Percentiles rank a stretch among this genome's conserved stretches.
These are phyloP conservation scores for Ciconia boyciana DNA, from an alignment of 2,113 vertebrate genomes.

Conservation along the genomic window DNA sequence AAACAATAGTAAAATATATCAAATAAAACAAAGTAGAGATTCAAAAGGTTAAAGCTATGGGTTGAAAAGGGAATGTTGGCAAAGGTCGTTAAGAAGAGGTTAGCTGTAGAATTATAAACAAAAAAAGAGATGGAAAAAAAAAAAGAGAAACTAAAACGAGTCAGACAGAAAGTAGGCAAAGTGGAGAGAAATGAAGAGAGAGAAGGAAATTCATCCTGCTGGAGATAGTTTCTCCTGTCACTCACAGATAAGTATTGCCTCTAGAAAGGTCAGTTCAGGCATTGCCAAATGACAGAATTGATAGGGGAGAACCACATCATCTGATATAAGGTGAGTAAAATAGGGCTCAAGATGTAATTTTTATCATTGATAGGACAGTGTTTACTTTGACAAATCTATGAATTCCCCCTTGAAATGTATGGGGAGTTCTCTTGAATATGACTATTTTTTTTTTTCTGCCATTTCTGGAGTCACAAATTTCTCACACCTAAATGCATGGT, in stretches of 20 bases:
- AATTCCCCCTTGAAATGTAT: slow-evolving; percentile 5
- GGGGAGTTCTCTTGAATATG: neutral
- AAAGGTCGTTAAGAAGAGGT: neutral
- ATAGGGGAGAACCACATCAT: slow-evolving; percentile 51
- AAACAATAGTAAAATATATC: neutral
- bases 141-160: neutral
- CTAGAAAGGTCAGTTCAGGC: slow-evolving; percentile 67
- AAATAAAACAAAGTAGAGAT: neutral
- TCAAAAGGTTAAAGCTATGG: neutral
- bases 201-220: slow-evolving; percentile 52
- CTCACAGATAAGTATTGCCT: slow-evolving; percentile 57
- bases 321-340: slow-evolving; percentile 32
- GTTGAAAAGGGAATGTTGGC: neutral
- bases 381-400: slow-evolving; percentile 17
- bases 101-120: neutral
- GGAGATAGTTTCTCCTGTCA: slow-evolving; percentile 62
- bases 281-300: slow-evolving; percentile 57
- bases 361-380: neutral
- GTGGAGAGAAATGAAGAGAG: slow-evolving; percentile 38
- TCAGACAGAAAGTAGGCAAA: slow-evolving; percentile 31
- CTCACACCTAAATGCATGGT: neutral
- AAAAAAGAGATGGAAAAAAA: neutral
- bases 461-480: neutral
- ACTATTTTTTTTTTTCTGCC: neutral
- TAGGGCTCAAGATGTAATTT: neutral